A percentile compares a stretch with the other conserved stretches of the same genome.
phyloP scores from a whole-genome alignment of 2,888 invertebrate species.

The Orgyia antiqua region DNA sequence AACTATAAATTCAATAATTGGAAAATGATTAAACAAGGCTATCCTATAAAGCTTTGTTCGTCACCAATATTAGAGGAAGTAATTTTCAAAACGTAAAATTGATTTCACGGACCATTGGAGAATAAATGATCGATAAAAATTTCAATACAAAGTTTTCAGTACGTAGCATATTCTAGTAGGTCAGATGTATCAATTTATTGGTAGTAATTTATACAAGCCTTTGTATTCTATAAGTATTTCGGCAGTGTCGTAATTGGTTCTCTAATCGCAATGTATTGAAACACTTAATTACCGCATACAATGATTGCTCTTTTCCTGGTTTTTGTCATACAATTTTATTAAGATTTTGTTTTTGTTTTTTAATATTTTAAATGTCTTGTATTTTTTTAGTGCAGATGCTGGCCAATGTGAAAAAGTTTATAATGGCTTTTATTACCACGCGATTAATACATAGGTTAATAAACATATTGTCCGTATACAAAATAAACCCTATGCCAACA shows the following conservation, averaged over 20 bases:
- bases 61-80: constrained; percentile 15
- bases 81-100: constrained; percentile 13
- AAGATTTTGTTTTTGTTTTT: too few relatives aligned
- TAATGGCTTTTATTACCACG: too few relatives aligned
- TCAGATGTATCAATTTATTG: constrained; percentile 4
- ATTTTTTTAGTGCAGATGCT: too few relatives aligned
- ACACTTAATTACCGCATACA: not conserved
- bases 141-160: constrained; percentile 11
- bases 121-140: constrained; percentile 16
- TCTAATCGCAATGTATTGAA: constrained; percentile 1
- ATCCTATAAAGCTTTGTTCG: constrained; percentile 15
- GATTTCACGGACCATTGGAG: constrained; percentile 16
- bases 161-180: not conserved
- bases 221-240: constrained; percentile 6
- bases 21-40: not conserved
- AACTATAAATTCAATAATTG: too few relatives aligned
- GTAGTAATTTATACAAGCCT: constrained; percentile 5
- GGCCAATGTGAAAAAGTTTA: too few relatives aligned
- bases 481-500: too few relatives aligned
- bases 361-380: too few relatives aligned
- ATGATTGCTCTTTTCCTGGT: too few relatives aligned
- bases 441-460: too few relatives aligned
- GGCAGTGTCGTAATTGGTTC: constrained; percentile 4
- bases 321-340: too few relatives aligned
- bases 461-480: too few relatives aligned